Evolutionary conservation across 92 coral and sea anemone species (phyloP).

Genomic region (Phenganax stokvisi): DNA sequence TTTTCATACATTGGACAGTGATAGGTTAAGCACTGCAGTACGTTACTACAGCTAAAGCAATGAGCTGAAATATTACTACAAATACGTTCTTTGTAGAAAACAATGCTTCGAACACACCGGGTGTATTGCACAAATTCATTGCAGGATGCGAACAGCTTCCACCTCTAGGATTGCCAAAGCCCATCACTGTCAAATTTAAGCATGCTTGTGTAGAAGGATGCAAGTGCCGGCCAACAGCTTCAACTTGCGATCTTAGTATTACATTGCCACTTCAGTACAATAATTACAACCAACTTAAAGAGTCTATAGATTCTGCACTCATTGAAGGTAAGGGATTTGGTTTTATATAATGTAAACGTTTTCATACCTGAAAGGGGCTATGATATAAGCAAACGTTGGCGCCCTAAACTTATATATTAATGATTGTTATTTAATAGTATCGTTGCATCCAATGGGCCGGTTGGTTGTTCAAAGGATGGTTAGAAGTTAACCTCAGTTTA

Average conservation of each 20-base stretch:
- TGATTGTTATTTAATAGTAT: no score
- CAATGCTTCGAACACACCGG: slow-evolving; percentile 11
- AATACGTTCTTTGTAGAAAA: slow-evolving; percentile 2
- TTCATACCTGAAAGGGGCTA: background rate
- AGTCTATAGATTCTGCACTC: slow-evolving; percentile 43
- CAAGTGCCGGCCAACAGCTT: slow-evolving; percentile 52
- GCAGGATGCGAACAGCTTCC: slow-evolving; percentile 45
- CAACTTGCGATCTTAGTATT: slow-evolving; percentile 48
- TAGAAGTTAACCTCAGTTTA: no score
- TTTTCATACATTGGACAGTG: background rate
- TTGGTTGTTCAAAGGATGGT: no score
- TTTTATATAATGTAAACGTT: slow-evolving; percentile 9
- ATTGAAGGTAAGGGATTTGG: slow-evolving; percentile 51
- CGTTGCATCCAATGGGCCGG: no score
- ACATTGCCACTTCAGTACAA: slow-evolving; percentile 47
- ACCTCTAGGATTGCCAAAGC: slow-evolving; percentile 47
- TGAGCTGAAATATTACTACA: background rate
- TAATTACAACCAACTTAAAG: slow-evolving; percentile 36
- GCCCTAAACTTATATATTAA: no score
- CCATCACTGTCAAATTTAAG: slow-evolving; percentile 35
- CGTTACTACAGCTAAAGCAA: background rate
- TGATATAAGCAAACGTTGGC: no score
- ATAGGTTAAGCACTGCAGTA: background rate
- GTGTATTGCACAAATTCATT: slow-evolving; percentile 37
- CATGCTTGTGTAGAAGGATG: slow-evolving; percentile 50